Conservation (phyloP, 64 coral and sea anemone genomes). For the Acropora tenuis region DNA sequence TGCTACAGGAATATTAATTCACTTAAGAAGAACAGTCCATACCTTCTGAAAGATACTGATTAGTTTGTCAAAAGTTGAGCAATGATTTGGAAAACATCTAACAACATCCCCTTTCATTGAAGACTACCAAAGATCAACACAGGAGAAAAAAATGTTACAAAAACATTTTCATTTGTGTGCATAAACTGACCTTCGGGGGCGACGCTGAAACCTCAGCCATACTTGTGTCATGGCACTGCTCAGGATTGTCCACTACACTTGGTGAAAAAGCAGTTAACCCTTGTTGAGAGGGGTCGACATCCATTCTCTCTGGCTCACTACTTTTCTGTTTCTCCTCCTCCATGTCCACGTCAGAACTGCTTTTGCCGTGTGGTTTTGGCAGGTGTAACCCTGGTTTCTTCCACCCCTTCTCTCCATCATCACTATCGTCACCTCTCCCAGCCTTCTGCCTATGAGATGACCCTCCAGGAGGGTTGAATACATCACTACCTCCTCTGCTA, state of each 20-base stretch:
- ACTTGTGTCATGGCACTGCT: conserved; percentile 18
- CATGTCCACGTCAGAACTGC: not conserved
- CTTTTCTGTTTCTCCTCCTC: not conserved
- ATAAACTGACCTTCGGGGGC: not conserved
- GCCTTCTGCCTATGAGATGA: not conserved
- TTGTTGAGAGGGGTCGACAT: not conserved
- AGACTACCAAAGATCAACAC: too few species aligned
- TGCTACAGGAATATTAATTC: too few species aligned
- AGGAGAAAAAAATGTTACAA: too few species aligned
- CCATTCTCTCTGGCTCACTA: not conserved
- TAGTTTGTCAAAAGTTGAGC: too few species aligned
- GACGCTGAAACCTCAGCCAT: not conserved
- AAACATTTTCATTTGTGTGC: too few species aligned
- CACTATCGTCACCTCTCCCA: not conserved
- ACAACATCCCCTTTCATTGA: too few species aligned
- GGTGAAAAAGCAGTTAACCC: not conserved
- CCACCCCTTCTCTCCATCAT: not conserved
- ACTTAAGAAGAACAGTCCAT: too few species aligned
- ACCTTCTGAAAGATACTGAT: too few species aligned
- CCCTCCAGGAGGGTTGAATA: not conserved
- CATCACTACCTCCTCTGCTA: not conserved
- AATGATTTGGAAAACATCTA: too few species aligned
- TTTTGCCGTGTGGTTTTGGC: not conserved
- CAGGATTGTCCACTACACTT: conserved; percentile 4
- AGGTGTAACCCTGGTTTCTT: conserved; percentile 6